Evolutionary conservation across 2,113 vertebrate genomes (phyloP).

Genomic region (Pampusana beccarii): DNA sequence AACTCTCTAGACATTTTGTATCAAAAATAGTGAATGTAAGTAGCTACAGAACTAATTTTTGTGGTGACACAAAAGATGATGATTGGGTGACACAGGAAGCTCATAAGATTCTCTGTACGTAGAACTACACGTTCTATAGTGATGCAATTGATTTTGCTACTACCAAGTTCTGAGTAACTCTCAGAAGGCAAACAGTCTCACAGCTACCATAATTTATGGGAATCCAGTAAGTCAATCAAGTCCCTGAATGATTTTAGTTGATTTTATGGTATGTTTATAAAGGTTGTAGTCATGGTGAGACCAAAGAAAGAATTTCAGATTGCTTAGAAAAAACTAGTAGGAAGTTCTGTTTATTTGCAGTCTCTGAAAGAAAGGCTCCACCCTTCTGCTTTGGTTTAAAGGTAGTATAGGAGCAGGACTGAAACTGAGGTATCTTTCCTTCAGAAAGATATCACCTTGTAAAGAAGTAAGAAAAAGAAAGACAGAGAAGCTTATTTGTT

Average conservation of each 20-base stretch:
- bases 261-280: slow-evolving; percentile 15
- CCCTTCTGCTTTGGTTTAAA: background rate
- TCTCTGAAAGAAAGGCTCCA: background rate
- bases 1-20: background rate
- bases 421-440: background rate
- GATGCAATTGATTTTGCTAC: background rate
- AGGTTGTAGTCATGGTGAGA: background rate
- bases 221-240: background rate
- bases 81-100: fast-evolving
- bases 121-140: fast-evolving
- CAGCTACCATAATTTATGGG: background rate
- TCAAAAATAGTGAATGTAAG: background rate
- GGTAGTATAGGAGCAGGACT: background rate
- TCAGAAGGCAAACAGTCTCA: background rate
- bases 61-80: background rate
- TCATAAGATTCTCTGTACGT: background rate
- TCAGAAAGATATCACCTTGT: background rate
- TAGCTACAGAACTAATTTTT: background rate
- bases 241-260: background rate
- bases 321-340: background rate
- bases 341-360: background rate
- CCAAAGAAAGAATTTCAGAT: slow-evolving; percentile 1
- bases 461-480: background rate
- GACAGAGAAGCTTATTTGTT: background rate
- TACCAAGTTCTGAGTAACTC: background rate